These are phyloP conservation scores for Drosophila pseudoananassae DNA, from an alignment of 1,140 invertebrate genomes.

Conservation along the genomic window DNA sequence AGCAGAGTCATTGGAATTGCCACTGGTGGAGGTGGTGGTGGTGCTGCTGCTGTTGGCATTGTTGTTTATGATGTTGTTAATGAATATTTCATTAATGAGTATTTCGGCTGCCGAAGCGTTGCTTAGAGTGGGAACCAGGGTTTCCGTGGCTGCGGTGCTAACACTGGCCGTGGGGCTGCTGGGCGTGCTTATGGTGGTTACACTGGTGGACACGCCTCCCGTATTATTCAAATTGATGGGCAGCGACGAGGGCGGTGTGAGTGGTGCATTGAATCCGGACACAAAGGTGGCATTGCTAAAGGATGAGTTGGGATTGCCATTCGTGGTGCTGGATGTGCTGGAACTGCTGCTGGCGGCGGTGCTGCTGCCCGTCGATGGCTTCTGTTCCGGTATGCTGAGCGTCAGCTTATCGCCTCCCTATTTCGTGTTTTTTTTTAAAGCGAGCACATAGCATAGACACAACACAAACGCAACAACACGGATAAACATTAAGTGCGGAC, in stretches of 20 bases:
- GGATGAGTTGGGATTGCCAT: constrained; percentile 49
- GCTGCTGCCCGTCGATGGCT: constrained; percentile 54
- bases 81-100: constrained; percentile 83
- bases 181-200: constrained; percentile 63
- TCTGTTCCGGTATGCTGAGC: constrained; percentile 86
- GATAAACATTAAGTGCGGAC: constrained; percentile 66
- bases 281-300: constrained; percentile 73
- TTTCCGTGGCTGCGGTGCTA: constrained; percentile 31
- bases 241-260: constrained; percentile 65
- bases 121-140: constrained; percentile 49
- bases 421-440: constrained; percentile 42
- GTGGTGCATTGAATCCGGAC: constrained; percentile 61
- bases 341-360: constrained; percentile 43
- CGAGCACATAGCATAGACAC: constrained; percentile 75
- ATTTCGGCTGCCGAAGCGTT: constrained; percentile 80
- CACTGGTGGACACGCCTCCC: constrained; percentile 53
- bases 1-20: constrained; percentile 50
- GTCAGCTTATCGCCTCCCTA: constrained; percentile 91
- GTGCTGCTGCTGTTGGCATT: constrained; percentile 50
- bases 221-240: constrained; percentile 58
- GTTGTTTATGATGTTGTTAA: constrained; percentile 83
- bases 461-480: constrained; percentile 62
- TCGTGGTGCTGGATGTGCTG: constrained; percentile 44
- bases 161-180: constrained; percentile 47
- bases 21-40: constrained; percentile 40